Conservation (phyloP, 2,113 vertebrate genomes). For the Coptodon rendalli region DNA sequence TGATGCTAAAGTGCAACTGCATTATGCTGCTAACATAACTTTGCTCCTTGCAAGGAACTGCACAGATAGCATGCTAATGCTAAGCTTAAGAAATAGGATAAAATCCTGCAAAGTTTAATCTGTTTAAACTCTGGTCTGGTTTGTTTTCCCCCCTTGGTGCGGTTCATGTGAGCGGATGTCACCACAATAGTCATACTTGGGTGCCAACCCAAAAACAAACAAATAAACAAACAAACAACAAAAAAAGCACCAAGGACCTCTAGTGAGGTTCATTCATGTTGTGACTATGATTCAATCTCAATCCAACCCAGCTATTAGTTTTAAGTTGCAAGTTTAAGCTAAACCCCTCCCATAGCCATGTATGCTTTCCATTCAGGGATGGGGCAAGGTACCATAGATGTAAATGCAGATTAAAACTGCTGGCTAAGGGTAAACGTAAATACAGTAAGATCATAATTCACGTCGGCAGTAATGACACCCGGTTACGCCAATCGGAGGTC, state of each 20-base stretch:
- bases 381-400: neutral
- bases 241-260: neutral
- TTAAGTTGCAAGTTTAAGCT: neutral
- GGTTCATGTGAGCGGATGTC: neutral
- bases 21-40: neutral
- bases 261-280: neutral
- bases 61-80: neutral
- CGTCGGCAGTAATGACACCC: too few species aligned
- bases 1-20: neutral
- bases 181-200: neutral
- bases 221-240: neutral
- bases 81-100: neutral
- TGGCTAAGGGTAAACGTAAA: too few species aligned
- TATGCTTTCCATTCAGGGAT: neutral
- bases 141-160: neutral
- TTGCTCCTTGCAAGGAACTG: neutral
- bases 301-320: neutral
- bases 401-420: too few species aligned
- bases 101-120: neutral
- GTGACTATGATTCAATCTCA: neutral
- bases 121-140: neutral
- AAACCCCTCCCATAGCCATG: neutral
- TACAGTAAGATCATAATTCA: too few species aligned
- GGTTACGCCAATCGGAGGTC: too few species aligned
- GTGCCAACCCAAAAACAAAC: neutral